Evolutionary conservation across 1,140 invertebrate species (phyloP).

Genomic region (Zophobas morio): DNA sequence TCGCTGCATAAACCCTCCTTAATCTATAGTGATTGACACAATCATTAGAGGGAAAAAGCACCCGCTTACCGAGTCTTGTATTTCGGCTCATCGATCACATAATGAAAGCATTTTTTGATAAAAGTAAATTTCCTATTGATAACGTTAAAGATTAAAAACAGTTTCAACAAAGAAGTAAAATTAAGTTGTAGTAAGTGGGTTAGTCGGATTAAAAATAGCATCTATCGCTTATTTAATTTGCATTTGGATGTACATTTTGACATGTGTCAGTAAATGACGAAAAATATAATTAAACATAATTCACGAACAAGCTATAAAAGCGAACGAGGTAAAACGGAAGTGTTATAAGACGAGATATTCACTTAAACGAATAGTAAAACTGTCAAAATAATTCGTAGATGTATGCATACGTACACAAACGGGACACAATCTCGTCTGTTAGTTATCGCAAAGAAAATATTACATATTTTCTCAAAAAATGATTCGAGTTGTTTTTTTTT

Average conservation of each 20-base stretch:
- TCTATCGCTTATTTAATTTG: not conserved
- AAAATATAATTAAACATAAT: slow-evolving; percentile 28
- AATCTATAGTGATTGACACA: slow-evolving; percentile 45
- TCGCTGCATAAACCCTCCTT: slow-evolving; percentile 21
- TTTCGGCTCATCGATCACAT: slow-evolving; percentile 31
- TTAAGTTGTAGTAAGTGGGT: not conserved
- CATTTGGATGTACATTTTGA: not conserved
- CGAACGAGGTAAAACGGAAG: slow-evolving; percentile 33
- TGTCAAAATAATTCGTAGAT: slow-evolving; percentile 31
- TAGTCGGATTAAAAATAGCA: not conserved
- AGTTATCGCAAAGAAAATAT: slow-evolving; percentile 27
- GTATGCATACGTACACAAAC: slow-evolving; percentile 26
- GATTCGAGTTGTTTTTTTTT: too few relatives aligned
- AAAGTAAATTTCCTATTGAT: slow-evolving; percentile 2
- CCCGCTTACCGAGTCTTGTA: slow-evolving; percentile 41
- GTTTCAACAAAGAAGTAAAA: not conserved
- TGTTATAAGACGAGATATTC: slow-evolving; percentile 31
- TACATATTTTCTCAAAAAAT: too few relatives aligned
- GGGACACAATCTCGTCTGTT: not conserved
- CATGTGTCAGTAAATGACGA: slow-evolving; percentile 1
- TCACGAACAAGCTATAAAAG: slow-evolving; percentile 17
- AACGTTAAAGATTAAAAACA: not conserved
- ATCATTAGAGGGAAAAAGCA: slow-evolving; percentile 45
- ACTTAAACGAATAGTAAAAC: slow-evolving; percentile 39
- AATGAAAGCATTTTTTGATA: slow-evolving; percentile 13